Percentiles rank a stretch among this genome's conserved stretches.
Evolutionary conservation across 2,113 vertebrate species (phyloP).

Genomic region (Tamias sibiricus): DNA sequence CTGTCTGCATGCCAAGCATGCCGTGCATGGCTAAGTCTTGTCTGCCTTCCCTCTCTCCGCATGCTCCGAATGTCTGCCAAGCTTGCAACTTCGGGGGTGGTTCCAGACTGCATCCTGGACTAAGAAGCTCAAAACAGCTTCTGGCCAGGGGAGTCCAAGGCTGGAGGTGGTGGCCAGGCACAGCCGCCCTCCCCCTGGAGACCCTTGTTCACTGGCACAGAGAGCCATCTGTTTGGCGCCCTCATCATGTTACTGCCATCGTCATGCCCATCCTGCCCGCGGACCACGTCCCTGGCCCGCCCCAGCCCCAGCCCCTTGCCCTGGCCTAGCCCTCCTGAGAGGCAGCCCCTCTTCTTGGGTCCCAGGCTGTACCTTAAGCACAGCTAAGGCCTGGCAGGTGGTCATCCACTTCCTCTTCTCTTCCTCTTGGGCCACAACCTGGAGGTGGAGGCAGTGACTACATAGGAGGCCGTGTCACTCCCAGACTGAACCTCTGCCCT

Average conservation of each 20-base stretch:
- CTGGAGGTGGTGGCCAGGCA: constrained; percentile 46
- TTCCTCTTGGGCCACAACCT: neutral
- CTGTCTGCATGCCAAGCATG: constrained; percentile 48
- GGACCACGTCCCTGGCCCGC: constrained; percentile 73
- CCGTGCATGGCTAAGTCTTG: neutral
- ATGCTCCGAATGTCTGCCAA: constrained; percentile 57
- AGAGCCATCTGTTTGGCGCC: constrained; percentile 81
- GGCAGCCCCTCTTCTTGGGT: neutral
- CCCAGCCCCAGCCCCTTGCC: neutral
- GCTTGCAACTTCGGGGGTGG: constrained; percentile 21
- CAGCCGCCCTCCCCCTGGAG: constrained; percentile 70
- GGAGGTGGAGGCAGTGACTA: neutral
- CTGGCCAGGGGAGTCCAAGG: constrained; percentile 59
- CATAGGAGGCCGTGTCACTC: neutral
- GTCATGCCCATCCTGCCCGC: constrained; percentile 90
- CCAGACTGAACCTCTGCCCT: neutral
- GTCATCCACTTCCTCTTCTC: neutral
- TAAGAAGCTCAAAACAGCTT: constrained; percentile 75
- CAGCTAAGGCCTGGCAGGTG: neutral
- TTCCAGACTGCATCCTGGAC: constrained; percentile 66
- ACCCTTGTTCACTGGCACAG: constrained; percentile 57
- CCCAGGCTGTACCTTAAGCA: neutral
- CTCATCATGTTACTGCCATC: constrained; percentile 91
- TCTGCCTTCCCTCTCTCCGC: constrained; percentile 40
- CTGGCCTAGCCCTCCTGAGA: constrained; percentile 24